Percentiles rank a stretch among this genome's conserved stretches.
Evolutionary conservation across 2,888 invertebrate species (phyloP).

Genomic region (Troglohyphantes excavatus): DNA sequence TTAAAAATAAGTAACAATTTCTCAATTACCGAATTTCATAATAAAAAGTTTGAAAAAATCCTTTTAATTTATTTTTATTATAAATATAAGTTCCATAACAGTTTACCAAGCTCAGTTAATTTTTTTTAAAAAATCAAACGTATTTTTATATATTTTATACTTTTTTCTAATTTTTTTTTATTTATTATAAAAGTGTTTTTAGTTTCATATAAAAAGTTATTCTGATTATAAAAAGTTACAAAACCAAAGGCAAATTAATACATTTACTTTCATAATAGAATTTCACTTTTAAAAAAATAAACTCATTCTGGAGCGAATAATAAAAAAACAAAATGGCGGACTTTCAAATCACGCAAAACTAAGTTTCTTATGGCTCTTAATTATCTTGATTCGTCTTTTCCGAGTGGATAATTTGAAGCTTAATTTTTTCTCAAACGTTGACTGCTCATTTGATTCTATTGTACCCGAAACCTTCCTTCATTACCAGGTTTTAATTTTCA

Average conservation of each 20-base stretch:
- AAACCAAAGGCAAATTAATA: slow-evolving; percentile 6
- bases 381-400: slow-evolving; percentile 18
- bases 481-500: slow-evolving; percentile 52
- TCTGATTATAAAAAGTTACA: too few relatives aligned
- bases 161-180: too few relatives aligned
- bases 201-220: too few relatives aligned
- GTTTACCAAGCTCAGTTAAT: too few relatives aligned
- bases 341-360: slow-evolving; percentile 15
- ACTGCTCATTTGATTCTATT: not conserved
- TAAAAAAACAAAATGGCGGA: not conserved
- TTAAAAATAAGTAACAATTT: too few relatives aligned
- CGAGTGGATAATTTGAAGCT: slow-evolving; percentile 7
- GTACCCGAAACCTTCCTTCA: slow-evolving; percentile 28
- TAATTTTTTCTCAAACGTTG: not conserved
- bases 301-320: not conserved
- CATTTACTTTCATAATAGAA: slow-evolving; percentile 22
- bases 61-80: too few relatives aligned
- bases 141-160: too few relatives aligned
- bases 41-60: too few relatives aligned
- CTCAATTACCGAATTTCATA: too few relatives aligned
- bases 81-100: too few relatives aligned
- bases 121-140: too few relatives aligned
- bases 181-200: too few relatives aligned
- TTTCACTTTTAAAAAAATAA: not conserved
- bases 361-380: not conserved